Evolutionary conservation across 2,888 invertebrate genomes (phyloP).

Genomic region (Lepetodrilus schrolli): DNA sequence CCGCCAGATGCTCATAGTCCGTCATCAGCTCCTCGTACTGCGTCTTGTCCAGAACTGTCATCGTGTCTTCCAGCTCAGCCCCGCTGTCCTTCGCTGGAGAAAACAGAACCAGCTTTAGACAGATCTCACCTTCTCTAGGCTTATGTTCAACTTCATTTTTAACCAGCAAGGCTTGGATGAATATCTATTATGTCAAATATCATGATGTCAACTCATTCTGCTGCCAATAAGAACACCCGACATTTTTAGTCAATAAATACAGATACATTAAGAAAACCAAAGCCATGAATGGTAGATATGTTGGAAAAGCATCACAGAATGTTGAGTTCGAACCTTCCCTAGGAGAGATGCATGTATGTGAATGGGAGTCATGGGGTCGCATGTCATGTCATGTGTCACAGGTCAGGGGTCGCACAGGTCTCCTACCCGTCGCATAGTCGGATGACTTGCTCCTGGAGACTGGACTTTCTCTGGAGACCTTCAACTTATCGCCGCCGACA

Average conservation of each 20-base stretch:
- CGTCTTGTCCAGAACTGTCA: conserved; percentile 42
- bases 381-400: too few relatives aligned
- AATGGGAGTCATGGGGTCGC: too few relatives aligned
- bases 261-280: neutral
- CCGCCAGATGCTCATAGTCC: conserved; percentile 44
- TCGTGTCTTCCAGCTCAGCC: conserved; percentile 53
- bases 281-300: too few relatives aligned
- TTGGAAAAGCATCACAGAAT: too few relatives aligned
- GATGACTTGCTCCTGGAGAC: conserved; percentile 11
- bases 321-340: too few relatives aligned
- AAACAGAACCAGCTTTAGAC: too few relatives aligned
- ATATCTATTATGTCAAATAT: too few relatives aligned
- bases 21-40: conserved; percentile 52
- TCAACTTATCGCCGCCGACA: conserved; percentile 27
- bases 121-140: too few relatives aligned
- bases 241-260: neutral
- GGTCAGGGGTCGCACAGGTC: too few relatives aligned
- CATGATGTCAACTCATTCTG: neutral
- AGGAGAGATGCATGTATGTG: too few relatives aligned
- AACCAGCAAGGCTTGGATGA: too few relatives aligned
- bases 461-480: neutral
- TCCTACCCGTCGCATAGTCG: conserved; percentile 3
- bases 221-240: neutral
- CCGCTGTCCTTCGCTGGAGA: conserved; percentile 55
- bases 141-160: too few relatives aligned